Conservation (phyloP, 2,888 invertebrate species). For the Noctua janthina region DNA sequence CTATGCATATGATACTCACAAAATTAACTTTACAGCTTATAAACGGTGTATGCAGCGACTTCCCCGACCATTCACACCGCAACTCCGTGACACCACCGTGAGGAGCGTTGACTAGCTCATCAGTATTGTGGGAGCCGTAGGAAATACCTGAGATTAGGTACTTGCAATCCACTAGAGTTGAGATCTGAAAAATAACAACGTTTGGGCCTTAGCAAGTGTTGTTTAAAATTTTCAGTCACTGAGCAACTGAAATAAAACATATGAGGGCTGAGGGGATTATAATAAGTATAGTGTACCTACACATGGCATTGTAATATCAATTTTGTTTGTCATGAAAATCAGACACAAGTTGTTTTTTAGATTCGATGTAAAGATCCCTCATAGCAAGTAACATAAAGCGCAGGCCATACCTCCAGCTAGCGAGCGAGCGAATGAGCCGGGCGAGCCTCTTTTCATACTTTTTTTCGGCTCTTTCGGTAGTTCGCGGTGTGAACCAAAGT, state of each 20-base stretch:
- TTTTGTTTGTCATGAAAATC: not conserved
- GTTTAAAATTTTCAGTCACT: not conserved
- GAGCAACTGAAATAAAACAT: not conserved
- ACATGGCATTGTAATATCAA: too few species aligned
- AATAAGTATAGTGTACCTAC: not conserved
- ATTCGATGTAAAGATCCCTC: not conserved
- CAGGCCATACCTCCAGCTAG: too few species aligned
- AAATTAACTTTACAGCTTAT: constrained; percentile 86
- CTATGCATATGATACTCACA: constrained; percentile 75
- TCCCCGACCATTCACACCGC: constrained; percentile 83
- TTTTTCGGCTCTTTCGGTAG: too few species aligned
- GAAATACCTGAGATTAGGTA: constrained; percentile 83
- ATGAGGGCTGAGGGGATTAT: too few species aligned
- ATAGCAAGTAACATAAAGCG: too few species aligned
- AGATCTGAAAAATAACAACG: constrained; percentile 73
- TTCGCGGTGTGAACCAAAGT: too few species aligned
- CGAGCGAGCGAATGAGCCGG: too few species aligned
- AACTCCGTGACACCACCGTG: constrained; percentile 84
- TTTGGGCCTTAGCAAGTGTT: not conserved
- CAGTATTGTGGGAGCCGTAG: constrained; percentile 78
- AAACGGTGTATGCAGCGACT: constrained; percentile 82
- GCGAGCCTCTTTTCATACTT: too few species aligned
- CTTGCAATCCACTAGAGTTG: constrained; percentile 81
- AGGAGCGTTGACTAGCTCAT: constrained; percentile 85
- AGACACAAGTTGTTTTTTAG: not conserved